Conservation (phyloP, 2,797 vertebrate species). For the Urocyon cinereoargenteus region DNA sequence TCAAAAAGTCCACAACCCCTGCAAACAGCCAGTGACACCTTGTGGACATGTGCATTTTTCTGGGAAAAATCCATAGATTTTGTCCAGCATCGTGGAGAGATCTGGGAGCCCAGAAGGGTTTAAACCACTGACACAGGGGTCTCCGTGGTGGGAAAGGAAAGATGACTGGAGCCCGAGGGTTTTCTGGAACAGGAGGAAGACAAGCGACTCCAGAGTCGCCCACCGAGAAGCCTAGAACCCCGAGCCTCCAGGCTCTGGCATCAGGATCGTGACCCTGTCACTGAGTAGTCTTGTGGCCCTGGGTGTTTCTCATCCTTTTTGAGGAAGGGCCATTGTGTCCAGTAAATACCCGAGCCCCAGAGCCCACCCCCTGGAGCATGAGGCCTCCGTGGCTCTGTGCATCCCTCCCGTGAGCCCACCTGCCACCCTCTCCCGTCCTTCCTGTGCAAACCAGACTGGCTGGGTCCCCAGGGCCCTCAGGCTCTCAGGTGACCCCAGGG, state of each 20-base stretch:
- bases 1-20: background rate
- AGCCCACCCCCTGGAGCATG: fast-evolving
- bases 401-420: background rate
- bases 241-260: fast-evolving
- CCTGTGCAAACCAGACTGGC: no score
- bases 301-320: background rate
- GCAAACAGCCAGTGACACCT: background rate
- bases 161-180: background rate
- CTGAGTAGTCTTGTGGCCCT: background rate
- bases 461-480: background rate
- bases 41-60: background rate
- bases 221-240: background rate
- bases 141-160: background rate
- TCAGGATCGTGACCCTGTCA: background rate
- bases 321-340: background rate
- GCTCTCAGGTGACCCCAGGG: background rate
- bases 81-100: background rate
- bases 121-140: background rate
- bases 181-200: background rate
- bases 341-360: background rate
- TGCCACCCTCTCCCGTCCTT: background rate
- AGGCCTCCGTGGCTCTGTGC: background rate
- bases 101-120: background rate
- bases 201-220: fast-evolving
- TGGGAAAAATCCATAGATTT: background rate